Evolutionary conservation across 2,797 vertebrate species (phyloP), one percentile per base, ranked within the genome.

Genomic region (Esox masquinongy): DNA sequence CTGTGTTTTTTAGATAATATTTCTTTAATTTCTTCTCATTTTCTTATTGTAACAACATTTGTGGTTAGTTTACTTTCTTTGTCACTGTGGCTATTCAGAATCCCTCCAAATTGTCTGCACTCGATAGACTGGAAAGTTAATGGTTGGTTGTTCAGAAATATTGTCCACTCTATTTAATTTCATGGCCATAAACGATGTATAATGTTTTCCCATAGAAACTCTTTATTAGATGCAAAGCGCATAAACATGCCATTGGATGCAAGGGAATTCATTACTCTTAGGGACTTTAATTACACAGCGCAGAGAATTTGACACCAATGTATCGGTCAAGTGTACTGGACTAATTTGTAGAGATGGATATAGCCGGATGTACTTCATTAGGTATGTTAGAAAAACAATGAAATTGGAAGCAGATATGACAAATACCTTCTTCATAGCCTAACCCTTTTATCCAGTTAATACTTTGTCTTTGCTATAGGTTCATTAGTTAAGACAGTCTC

Each of bases 181-280:
- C 90, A 90, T 89, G 85, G 84, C 82, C 84, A 78, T 80, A 83
- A 85, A 79, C 80, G 79, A 89, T 87, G 84, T 76, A 73, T 56
- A 50, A 82, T 86, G 79, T 85, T 90, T 72, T 90, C 84, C 86
- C 88, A 82, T 83, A 86, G 86, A 78, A 84, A 75, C 76, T n/a
- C 66, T 78, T 61, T 68, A 78, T 78, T 74, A 68, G 24, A 50
- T 24, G 49, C 26, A 39, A 86, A 79, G n/a, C 80, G 85, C 84
- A 85, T 90, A 90, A 91, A 90, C 90, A 89, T 83, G 85, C 85
- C 85, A 85, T 90, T 90, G 88, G 85, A 88, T 88, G 88, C 80
- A 11, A 11, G 43, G 43, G 9, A 47, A 47, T 47, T 47, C 12
- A 88, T 90, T 80, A 80, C 79, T 88, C 86, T 85, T 83, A 86